Percentiles rank a stretch among this genome's conserved stretches.
These are phyloP conservation scores for Amblyjoppa fuscipennis DNA, from an alignment of 2,888 invertebrate genomes.

Conservation along the genomic window DNA sequence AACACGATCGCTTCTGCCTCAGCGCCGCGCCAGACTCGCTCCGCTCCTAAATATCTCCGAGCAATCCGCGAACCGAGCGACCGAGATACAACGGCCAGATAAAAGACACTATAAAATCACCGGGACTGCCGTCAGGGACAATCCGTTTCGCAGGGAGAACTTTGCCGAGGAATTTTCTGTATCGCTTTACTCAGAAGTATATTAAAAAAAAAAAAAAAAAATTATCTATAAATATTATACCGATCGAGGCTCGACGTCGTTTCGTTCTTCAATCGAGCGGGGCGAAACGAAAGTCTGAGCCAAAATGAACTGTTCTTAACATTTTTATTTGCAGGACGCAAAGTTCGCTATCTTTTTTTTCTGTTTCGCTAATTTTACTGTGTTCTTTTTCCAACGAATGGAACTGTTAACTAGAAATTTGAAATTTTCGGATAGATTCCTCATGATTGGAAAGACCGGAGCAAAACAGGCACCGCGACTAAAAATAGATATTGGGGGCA, in stretches of 20 bases:
- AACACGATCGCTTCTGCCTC: conserved; percentile 6
- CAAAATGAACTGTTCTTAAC: too few species aligned
- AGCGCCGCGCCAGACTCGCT: neutral
- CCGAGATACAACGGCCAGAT: conserved; percentile 1
- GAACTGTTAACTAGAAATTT: too few species aligned
- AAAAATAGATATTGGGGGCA: too few species aligned
- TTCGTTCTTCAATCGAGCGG: neutral
- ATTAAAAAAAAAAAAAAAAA: neutral
- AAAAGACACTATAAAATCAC: conserved; percentile 34
- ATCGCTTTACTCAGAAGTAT: neutral
- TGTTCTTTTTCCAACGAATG: too few species aligned
- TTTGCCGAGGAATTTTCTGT: neutral
- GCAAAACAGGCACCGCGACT: too few species aligned
- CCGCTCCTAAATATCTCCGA: conserved; percentile 33
- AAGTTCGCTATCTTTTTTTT: too few species aligned
- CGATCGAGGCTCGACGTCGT: neutral
- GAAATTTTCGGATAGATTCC: too few species aligned
- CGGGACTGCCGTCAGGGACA: conserved; percentile 19
- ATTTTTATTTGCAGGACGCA: too few species aligned
- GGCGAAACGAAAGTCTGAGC: too few species aligned
- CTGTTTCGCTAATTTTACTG: too few species aligned
- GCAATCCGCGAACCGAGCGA: conserved; percentile 1
- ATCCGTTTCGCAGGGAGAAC: conserved; percentile 2
- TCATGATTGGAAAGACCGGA: too few species aligned
- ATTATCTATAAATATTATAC: neutral